Conservation (phyloP, 2,797 vertebrate species). For the Catamblyrhynchus diadema region DNA sequence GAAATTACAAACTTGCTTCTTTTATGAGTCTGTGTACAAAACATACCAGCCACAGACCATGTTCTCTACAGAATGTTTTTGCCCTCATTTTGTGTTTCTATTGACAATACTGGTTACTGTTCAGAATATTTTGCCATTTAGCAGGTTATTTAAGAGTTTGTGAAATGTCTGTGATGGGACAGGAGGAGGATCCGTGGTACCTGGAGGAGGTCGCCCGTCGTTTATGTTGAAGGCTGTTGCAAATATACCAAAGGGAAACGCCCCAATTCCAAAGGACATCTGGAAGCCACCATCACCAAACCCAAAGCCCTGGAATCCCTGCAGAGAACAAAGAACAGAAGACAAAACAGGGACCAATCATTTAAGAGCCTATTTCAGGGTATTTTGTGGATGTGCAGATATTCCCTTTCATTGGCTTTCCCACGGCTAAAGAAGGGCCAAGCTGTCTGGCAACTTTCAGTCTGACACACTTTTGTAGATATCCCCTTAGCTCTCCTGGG, state of each 20-base stretch:
- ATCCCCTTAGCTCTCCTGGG: not conserved
- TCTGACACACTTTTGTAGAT: not conserved
- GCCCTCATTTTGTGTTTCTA: not conserved
- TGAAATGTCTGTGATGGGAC: not conserved
- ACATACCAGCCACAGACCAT: not conserved
- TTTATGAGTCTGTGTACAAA: not conserved
- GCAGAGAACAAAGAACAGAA: not conserved
- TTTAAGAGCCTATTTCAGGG: not conserved
- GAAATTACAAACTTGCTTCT: not conserved
- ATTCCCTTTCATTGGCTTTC: not conserved
- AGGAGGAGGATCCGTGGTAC: constrained; percentile 58
- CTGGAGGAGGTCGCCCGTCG: constrained; percentile 93
- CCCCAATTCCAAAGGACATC: constrained; percentile 98
- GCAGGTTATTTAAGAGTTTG: not conserved
- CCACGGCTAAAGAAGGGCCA: accelerated
- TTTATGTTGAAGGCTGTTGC: constrained; percentile 99
- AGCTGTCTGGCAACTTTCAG: not conserved
- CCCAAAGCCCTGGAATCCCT: constrained; percentile 99
- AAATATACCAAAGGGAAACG: constrained; percentile 98
- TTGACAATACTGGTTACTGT: not conserved
- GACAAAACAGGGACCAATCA: not conserved
- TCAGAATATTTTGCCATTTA: not conserved
- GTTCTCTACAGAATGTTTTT: not conserved
- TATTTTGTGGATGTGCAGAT: not conserved
- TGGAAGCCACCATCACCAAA: constrained; percentile 98